phyloP scores from a whole-genome alignment of 64 coral and sea anemone genomes.

The Pocillopora damicornis region DNA sequence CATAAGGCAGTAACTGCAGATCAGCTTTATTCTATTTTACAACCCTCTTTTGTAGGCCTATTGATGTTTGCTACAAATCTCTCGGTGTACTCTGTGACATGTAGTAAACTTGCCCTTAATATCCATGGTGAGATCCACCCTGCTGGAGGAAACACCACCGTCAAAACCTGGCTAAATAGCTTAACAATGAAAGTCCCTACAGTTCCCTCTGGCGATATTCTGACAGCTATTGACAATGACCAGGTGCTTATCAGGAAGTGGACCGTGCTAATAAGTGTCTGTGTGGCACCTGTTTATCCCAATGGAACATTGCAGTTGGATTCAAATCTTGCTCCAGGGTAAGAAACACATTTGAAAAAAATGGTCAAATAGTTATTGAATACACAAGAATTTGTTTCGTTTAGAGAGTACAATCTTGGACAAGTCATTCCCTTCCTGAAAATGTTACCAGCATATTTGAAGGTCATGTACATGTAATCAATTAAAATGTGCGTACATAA shows the following conservation, averaged over 20 bases:
- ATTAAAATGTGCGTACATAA: background rate
- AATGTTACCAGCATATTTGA: no score
- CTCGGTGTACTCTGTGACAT: slow-evolving; percentile 25
- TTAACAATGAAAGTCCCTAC: slow-evolving; percentile 28
- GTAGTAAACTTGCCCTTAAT: slow-evolving; percentile 16
- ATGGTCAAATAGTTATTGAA: no score
- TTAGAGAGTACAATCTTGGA: no score
- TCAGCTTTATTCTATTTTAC: slow-evolving; percentile 44
- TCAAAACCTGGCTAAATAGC: slow-evolving; percentile 21
- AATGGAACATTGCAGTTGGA: background rate
- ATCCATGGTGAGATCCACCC: slow-evolving; percentile 19
- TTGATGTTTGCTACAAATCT: slow-evolving; percentile 33
- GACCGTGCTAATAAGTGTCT: slow-evolving; percentile 38
- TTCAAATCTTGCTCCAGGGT: no score
- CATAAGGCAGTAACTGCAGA: slow-evolving; percentile 27
- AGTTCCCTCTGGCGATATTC: slow-evolving; percentile 30
- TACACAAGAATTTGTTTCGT: no score
- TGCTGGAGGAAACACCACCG: background rate
- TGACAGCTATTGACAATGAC: slow-evolving; percentile 48
- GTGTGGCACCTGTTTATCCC: background rate
- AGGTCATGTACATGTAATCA: background rate
- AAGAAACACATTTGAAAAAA: no score
- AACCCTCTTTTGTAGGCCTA: slow-evolving; percentile 30
- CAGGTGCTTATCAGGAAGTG: slow-evolving; percentile 47
- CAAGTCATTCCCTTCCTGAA: no score